Evolutionary conservation across 2,797 vertebrate genomes (phyloP).

Genomic region (Coccyzus lansbergi): DNA sequence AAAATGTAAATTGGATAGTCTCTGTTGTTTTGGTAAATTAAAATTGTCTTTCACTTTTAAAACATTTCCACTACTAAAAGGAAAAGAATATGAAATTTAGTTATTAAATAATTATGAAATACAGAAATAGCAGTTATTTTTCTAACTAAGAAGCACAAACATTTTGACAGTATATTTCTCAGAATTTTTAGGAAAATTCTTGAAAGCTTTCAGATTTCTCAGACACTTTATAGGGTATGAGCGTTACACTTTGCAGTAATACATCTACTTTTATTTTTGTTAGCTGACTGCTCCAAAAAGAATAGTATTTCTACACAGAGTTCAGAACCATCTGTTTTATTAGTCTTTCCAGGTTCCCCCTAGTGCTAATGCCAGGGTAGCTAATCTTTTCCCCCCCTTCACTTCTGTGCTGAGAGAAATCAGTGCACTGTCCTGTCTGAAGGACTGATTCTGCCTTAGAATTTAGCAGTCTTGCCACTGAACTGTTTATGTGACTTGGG

Average conservation of each 20-base stretch:
- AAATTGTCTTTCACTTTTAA: neutral
- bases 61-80: neutral
- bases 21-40: neutral
- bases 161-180: neutral
- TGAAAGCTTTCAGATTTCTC: neutral
- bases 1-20: neutral
- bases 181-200: neutral
- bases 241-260: neutral
- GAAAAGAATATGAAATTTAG: neutral
- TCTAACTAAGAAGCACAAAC: neutral
- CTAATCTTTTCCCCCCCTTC: neutral
- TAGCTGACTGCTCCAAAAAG: neutral
- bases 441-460: neutral
- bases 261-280: neutral
- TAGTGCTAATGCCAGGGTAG: neutral
- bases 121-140: neutral
- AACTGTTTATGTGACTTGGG: neutral
- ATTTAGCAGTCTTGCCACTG: neutral
- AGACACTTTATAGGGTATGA: rapidly evolving
- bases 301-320: neutral
- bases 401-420: neutral
- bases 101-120: neutral
- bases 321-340: neutral
- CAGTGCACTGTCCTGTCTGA: neutral
- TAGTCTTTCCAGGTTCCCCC: neutral